phyloP scores from a whole-genome alignment of 2,113 vertebrate genomes.

The Agapornis roseicollis region DNA sequence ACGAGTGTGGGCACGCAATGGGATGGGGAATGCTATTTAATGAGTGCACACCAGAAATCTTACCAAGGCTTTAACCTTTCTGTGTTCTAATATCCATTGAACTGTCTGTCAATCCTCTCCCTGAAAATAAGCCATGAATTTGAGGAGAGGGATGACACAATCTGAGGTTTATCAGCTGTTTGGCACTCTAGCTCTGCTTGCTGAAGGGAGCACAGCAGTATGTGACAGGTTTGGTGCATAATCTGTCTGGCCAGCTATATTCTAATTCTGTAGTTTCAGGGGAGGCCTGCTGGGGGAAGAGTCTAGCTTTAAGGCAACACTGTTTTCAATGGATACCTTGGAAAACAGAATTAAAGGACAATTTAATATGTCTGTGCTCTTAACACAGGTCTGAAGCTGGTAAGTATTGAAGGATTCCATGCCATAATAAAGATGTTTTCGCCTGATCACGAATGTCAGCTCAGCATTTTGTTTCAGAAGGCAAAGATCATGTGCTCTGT shows the following conservation, averaged over 20 bases:
- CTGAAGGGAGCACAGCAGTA: background rate
- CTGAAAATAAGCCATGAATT: background rate
- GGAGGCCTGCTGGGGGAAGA: background rate
- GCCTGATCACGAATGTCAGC: background rate
- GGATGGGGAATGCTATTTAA: background rate
- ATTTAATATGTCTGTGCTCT: background rate
- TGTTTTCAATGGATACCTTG: background rate
- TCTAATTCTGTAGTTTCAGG: background rate
- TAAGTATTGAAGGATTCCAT: background rate
- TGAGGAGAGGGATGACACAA: background rate
- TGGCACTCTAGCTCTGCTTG: background rate
- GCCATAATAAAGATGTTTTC: background rate
- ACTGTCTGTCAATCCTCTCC: background rate
- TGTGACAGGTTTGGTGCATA: background rate
- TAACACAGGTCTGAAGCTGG: background rate
- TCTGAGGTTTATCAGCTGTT: background rate
- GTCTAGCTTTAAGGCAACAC: background rate
- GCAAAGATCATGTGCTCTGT: rapidly evolving
- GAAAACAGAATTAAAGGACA: constrained; percentile 10
- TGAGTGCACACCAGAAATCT: background rate
- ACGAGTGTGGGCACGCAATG: rapidly evolving
- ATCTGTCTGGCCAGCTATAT: constrained; percentile 44
- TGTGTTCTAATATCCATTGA: background rate
- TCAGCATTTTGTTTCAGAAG: background rate
- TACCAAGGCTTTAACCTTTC: background rate